Conservation (phyloP, 2,113 vertebrate species). For the Cygnus atratus region DNA sequence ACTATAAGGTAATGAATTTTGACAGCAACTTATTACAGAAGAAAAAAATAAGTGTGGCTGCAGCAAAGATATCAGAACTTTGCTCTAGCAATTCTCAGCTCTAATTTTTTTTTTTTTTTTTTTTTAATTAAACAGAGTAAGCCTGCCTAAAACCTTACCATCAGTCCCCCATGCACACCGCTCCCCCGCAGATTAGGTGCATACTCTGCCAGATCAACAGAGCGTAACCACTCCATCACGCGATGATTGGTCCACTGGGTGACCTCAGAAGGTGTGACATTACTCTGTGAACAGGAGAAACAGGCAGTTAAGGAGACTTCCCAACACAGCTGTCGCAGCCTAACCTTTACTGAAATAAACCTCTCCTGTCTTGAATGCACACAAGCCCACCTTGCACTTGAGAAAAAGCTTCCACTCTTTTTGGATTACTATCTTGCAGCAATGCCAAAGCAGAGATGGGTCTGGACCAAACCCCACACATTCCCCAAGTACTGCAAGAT, state of each 20-base stretch:
- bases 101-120: too few relatives aligned
- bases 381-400: not conserved
- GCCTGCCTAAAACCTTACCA: conserved; percentile 77
- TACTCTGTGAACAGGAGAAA: conserved; percentile 77
- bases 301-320: not conserved
- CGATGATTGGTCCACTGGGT: conserved; percentile 98
- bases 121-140: not conserved
- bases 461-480: not conserved
- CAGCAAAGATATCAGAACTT: not conserved
- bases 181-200: conserved; percentile 96
- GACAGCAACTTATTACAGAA: not conserved
- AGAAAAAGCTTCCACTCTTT: not conserved
- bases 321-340: not conserved
- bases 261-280: conserved; percentile 87
- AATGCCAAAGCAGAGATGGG: fast-evolving
- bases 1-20: not conserved
- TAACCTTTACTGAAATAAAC: not conserved
- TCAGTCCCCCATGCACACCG: conserved; percentile 94
- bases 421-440: not conserved
- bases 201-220: conserved; percentile 93
- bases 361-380: not conserved
- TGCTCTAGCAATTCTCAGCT: not conserved
- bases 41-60: not conserved
- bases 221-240: conserved; percentile 98
- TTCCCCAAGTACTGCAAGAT: not conserved